Conservation (phyloP, 2,113 vertebrate genomes). For the Hyperoodon ampullatus region DNA sequence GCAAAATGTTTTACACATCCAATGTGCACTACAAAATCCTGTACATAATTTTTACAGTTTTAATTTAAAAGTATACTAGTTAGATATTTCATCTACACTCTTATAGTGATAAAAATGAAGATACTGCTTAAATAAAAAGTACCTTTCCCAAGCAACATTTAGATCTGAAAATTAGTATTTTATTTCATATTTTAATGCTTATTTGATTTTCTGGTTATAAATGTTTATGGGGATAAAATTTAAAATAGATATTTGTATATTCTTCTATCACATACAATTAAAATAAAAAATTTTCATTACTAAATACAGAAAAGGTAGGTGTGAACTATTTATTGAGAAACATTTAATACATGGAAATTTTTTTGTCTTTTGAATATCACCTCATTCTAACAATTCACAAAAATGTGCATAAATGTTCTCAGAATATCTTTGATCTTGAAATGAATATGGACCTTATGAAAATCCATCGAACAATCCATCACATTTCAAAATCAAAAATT, state of each 20-base stretch:
- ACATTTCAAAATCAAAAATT: background rate
- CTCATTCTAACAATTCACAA: background rate
- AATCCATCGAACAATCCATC: background rate
- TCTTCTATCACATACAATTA: background rate
- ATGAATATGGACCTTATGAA: background rate
- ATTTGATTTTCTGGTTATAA: constrained; percentile 47
- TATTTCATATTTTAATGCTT: background rate
- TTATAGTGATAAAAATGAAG: background rate
- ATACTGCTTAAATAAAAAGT: constrained; percentile 6
- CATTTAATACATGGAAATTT: background rate
- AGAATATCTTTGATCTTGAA: background rate
- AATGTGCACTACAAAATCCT: background rate
- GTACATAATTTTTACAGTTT: constrained; percentile 44
- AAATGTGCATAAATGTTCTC: background rate
- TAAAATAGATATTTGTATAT: background rate
- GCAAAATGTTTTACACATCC: background rate
- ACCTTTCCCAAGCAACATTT: background rate
- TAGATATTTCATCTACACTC: background rate
- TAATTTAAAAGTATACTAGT: constrained; percentile 57
- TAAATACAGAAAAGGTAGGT: background rate
- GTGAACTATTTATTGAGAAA: background rate
- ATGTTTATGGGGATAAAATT: background rate
- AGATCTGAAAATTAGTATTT: background rate
- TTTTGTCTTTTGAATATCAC: background rate
- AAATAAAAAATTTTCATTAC: background rate